A percentile compares a stretch with the other conserved stretches of the same genome.
phyloP scores from a whole-genome alignment of 2,113 vertebrate species.

The Athene noctua region DNA sequence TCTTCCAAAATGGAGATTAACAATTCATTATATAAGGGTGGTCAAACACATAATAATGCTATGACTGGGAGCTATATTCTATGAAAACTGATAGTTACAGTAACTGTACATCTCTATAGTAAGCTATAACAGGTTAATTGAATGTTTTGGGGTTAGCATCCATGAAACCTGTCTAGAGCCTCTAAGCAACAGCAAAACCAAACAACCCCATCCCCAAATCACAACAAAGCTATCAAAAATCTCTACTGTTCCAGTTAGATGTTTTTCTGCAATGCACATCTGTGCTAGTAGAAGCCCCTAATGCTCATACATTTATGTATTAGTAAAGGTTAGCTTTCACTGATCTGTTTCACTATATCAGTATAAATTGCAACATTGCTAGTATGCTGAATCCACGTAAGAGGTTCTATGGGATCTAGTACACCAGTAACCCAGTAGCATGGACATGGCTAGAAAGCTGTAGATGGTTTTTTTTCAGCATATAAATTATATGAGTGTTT shows the following conservation, averaged over 20 bases:
- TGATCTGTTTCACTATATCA: background rate
- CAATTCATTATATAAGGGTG: background rate
- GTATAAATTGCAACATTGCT: background rate
- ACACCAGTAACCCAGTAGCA: background rate
- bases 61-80: background rate
- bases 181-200: background rate
- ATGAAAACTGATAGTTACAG: background rate
- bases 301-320: background rate
- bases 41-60: background rate
- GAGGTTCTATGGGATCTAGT: background rate
- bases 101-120: background rate
- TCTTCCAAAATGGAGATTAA: background rate
- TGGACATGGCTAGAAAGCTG: background rate
- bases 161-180: background rate
- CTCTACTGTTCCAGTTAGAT: too few relatives aligned
- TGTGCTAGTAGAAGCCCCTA: background rate
- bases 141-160: background rate
- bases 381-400: background rate
- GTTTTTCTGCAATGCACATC: background rate
- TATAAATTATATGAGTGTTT: background rate
- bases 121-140: background rate
- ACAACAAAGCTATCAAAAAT: background rate
- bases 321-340: background rate
- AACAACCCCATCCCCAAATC: background rate
- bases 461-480: background rate